Percentiles rank a stretch among this genome's conserved stretches.
phyloP scores from a whole-genome alignment of 2,797 vertebrate species.

The Moxostoma hubbsi region DNA sequence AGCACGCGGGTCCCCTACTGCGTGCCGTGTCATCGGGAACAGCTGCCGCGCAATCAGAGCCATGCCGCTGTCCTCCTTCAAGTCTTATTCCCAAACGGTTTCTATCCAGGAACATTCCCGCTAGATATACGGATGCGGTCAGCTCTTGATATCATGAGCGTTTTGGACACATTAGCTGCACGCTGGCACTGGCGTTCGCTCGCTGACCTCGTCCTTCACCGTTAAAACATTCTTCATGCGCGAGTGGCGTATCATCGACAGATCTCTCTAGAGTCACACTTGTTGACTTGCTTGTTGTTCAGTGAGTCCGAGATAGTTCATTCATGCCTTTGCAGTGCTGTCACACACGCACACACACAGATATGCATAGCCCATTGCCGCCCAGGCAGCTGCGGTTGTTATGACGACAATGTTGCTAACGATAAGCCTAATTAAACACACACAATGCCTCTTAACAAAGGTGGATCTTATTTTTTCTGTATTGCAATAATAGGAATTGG shows the following conservation, averaged over 20 bases:
- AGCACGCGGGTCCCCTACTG: slow-evolving; percentile 43
- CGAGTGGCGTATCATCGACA: slow-evolving; percentile 2
- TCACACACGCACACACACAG: not conserved
- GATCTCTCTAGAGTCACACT: slow-evolving; percentile 23
- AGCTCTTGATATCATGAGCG: not conserved
- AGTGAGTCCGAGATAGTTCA: not conserved
- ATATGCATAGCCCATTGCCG: not conserved
- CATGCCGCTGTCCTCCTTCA: slow-evolving; percentile 23
- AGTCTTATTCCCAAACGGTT: slow-evolving; percentile 68
- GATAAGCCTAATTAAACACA: not conserved
- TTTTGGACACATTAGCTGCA: not conserved
- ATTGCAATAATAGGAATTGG: no score
- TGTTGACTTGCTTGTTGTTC: slow-evolving; percentile 28
- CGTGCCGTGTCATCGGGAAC: slow-evolving; percentile 74
- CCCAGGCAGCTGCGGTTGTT: not conserved
- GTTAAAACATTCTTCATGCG: slow-evolving; percentile 21
- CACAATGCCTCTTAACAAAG: not conserved
- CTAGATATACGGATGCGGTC: slow-evolving; percentile 37
- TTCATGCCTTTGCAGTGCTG: slow-evolving; percentile 19
- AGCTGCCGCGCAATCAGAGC: slow-evolving; percentile 76
- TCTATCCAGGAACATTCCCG: slow-evolving; percentile 61
- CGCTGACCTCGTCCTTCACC: slow-evolving; percentile 26
- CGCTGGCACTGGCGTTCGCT: not conserved
- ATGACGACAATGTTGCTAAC: slow-evolving; percentile 19
- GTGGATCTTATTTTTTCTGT: not conserved